Evolutionary conservation across 2,113 vertebrate species (phyloP).

Genomic region (Heterochromis multidens): DNA sequence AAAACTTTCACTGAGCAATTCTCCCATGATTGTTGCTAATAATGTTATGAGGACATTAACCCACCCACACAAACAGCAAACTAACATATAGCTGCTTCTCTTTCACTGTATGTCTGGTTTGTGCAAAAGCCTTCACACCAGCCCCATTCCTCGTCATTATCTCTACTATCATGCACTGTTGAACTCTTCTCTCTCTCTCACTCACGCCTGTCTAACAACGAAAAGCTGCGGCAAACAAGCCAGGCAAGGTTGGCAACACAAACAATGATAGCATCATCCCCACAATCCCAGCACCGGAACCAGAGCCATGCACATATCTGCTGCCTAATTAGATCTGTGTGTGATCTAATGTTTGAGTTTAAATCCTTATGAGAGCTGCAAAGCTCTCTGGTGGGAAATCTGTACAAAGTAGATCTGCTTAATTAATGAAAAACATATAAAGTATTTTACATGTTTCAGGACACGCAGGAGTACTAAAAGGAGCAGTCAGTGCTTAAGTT

Average conservation of each 20-base stretch:
- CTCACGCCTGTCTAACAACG: background rate
- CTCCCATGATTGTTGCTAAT: background rate
- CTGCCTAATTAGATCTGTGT: conserved; percentile 25
- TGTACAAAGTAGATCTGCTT: conserved; percentile 13
- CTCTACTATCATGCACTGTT: background rate
- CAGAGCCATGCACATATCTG: background rate
- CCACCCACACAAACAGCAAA: background rate
- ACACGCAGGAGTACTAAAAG: background rate
- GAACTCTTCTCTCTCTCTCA: background rate
- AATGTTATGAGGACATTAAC: background rate
- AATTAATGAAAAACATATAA: conserved; percentile 27
- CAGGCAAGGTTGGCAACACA: conserved; percentile 19
- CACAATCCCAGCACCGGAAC: background rate
- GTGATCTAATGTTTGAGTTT: conserved; percentile 30
- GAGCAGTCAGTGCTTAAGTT: conserved; percentile 11
- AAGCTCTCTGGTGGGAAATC: conserved; percentile 18
- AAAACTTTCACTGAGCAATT: background rate
- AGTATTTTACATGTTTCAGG: background rate
- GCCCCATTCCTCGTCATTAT: background rate
- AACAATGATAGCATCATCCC: conserved; percentile 16
- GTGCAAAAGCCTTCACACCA: background rate
- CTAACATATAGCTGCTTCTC: background rate
- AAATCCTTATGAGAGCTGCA: conserved; percentile 28
- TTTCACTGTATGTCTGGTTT: background rate
- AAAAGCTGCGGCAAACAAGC: conserved; percentile 7